Evolutionary conservation across 2,797 vertebrate genomes (phyloP).

Genomic region (Myiotriccus ornatus): DNA sequence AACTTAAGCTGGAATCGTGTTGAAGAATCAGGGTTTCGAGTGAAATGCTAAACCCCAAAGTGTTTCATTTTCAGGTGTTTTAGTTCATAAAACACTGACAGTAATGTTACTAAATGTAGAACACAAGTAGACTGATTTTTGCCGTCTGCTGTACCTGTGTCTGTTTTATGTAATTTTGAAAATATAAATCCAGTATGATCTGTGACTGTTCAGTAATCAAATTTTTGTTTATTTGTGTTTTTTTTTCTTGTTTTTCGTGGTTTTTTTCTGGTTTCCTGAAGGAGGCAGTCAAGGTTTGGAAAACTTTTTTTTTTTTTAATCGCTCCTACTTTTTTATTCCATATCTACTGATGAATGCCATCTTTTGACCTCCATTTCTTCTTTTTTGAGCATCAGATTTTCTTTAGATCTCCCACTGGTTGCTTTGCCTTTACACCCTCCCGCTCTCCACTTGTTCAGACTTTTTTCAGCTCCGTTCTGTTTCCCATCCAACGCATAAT

Average conservation of each 20-base stretch:
- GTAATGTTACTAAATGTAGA: not conserved
- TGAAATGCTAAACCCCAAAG: not conserved
- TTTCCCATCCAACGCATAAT: conserved; percentile 48
- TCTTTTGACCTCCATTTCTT: conserved; percentile 47
- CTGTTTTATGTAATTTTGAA: not conserved
- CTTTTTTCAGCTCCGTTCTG: conserved; percentile 55
- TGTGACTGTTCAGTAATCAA: conserved; percentile 63
- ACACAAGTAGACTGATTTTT: not conserved
- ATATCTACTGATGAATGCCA: conserved; percentile 62
- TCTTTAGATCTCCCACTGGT: conserved; percentile 28
- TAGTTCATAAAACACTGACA: not conserved
- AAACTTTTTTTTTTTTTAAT: conserved; percentile 48
- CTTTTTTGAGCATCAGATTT: conserved; percentile 45
- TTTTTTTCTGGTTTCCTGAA: conserved; percentile 81
- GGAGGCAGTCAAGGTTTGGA: conserved; percentile 95
- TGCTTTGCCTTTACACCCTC: conserved; percentile 47
- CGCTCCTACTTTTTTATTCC: conserved; percentile 49
- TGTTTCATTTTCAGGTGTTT: not conserved
- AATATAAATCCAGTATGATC: not conserved
- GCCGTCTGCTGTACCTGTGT: not conserved
- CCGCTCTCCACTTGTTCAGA: conserved; percentile 35
- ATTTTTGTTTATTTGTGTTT: conserved; percentile 58
- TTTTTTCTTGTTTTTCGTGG: conserved; percentile 58
- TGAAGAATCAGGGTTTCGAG: not conserved
- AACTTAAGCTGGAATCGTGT: not conserved